Conservation (phyloP, 1,140 invertebrate species). For the Periplaneta americana region DNA sequence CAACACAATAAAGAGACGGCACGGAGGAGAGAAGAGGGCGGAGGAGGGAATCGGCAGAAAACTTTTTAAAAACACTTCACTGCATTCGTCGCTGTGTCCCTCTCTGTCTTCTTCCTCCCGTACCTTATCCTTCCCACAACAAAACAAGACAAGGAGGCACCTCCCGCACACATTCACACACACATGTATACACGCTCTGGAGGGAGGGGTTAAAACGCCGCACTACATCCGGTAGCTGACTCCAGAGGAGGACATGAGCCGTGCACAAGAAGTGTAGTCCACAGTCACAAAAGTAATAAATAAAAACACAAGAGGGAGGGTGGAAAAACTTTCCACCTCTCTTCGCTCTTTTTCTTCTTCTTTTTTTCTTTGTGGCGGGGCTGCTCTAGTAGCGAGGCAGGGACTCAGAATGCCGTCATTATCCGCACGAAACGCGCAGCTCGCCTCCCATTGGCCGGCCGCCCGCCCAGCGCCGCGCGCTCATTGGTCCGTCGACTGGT, state of each 20-base stretch:
- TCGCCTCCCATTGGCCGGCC: slow-evolving; percentile 12
- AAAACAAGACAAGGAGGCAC: neutral
- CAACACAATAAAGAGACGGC: slow-evolving; percentile 4
- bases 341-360: neutral
- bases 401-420: slow-evolving; percentile 13
- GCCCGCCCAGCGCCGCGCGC: neutral
- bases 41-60: slow-evolving; percentile 13
- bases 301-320: slow-evolving; percentile 5
- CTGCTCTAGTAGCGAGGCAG: neutral
- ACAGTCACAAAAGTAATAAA: slow-evolving; percentile 16
- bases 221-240: neutral
- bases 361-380: neutral
- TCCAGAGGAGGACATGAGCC: neutral
- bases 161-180: neutral
- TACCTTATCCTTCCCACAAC: neutral
- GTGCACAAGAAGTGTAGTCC: slow-evolving; percentile 4
- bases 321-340: neutral
- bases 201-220: neutral
- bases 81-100: neutral
- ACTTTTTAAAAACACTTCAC: neutral
- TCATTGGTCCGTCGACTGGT: slow-evolving; percentile 12
- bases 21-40: slow-evolving; percentile 1
- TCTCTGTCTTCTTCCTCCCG: neutral
- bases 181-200: neutral
- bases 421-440: slow-evolving; percentile 14